These are phyloP conservation scores for Silurus aristotelis DNA, from an alignment of 2,797 vertebrate species.

Conservation along the genomic window DNA sequence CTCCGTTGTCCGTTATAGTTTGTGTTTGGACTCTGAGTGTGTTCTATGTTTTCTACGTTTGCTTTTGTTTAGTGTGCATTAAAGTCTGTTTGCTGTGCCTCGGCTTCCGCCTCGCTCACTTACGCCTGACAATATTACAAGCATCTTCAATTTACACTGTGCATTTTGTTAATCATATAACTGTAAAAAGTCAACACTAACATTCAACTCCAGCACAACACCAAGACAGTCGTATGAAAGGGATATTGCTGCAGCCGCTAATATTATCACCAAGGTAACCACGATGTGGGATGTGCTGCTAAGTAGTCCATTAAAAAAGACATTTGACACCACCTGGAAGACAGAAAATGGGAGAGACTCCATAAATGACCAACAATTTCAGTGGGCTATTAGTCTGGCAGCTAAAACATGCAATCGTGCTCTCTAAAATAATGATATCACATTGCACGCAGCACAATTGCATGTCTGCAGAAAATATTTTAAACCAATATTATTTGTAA, in stretches of 20 bases:
- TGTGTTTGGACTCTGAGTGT: too few relatives aligned
- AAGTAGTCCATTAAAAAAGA: constrained; percentile 82
- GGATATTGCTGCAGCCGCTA: constrained; percentile 78
- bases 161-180: not conserved
- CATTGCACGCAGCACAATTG: not conserved
- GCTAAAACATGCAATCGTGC: not conserved
- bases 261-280: constrained; percentile 81
- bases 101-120: too few relatives aligned
- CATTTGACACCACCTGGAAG: constrained; percentile 86
- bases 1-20: too few relatives aligned
- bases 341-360: constrained; percentile 50
- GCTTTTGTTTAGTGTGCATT: too few relatives aligned
- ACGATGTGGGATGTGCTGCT: constrained; percentile 74
- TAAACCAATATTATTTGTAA: not conserved
- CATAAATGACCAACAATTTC: constrained; percentile 1
- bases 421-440: not conserved
- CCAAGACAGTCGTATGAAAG: constrained; percentile 88
- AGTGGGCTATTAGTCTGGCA: not conserved
- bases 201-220: constrained; percentile 90
- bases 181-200: constrained; percentile 72
- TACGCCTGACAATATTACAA: too few relatives aligned
- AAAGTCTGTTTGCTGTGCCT: too few relatives aligned
- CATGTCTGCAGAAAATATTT: not conserved
- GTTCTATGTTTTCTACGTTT: too few relatives aligned
- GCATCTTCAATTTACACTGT: not conserved